A percentile compares a stretch with the other conserved stretches of the same genome.
These are phyloP conservation scores for Anolis apletophallus DNA, from an alignment of 2,797 vertebrate genomes.

Conservation along the genomic window DNA sequence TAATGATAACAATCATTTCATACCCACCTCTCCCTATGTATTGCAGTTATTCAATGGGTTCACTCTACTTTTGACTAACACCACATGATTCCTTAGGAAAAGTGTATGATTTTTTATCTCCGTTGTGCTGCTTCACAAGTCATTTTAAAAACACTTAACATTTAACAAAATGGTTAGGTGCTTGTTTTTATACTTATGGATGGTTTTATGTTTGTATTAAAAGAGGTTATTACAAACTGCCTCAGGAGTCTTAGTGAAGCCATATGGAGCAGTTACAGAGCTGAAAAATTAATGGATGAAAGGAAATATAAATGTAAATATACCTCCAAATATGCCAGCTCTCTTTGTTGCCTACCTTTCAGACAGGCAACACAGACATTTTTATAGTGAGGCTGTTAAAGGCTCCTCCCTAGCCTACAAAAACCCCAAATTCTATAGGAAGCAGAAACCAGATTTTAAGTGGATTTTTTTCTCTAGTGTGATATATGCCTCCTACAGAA, in stretches of 20 bases:
- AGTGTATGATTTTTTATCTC: too few species aligned
- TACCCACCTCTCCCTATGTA: too few species aligned
- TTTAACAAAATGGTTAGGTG: background rate
- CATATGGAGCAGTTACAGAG: background rate
- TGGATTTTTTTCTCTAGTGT: too few species aligned
- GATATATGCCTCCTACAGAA: too few species aligned
- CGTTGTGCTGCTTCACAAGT: background rate
- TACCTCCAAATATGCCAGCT: background rate
- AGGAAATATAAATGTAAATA: slow-evolving; percentile 5
- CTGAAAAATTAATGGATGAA: slow-evolving; percentile 9
- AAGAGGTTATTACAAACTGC: background rate
- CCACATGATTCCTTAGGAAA: background rate
- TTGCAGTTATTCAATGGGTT: background rate
- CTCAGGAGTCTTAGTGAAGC: background rate
- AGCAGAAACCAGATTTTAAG: too few species aligned
- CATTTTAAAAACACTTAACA: background rate
- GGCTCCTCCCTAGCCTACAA: too few species aligned
- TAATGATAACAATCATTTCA: too few species aligned
- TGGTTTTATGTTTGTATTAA: background rate
- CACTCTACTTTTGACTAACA: background rate
- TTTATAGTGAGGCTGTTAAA: too few species aligned
- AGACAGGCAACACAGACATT: background rate
- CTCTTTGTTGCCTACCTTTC: background rate
- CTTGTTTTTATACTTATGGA: background rate
- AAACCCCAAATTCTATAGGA: too few species aligned